Percentiles rank a stretch among this genome's conserved stretches.
Conservation (phyloP, 2,888 invertebrate genomes). For the Drosophila fungiperda region DNA sequence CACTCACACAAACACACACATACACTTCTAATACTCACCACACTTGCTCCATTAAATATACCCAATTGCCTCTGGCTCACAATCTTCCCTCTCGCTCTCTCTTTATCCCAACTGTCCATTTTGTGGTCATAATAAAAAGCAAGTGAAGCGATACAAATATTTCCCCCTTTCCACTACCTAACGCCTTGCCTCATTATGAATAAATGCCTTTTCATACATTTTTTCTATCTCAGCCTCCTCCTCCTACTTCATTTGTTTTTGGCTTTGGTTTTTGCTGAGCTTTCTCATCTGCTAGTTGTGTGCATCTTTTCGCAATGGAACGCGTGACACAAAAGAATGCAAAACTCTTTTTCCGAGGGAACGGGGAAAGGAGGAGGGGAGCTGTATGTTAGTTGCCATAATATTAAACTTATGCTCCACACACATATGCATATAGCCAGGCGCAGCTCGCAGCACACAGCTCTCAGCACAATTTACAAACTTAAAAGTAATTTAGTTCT, state of each 20-base stretch:
- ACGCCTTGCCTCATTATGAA: slow-evolving; percentile 71
- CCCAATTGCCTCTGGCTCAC: slow-evolving; percentile 44
- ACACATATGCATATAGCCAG: slow-evolving; percentile 21
- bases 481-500: slow-evolving; percentile 82
- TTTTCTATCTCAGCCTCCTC: slow-evolving; percentile 40
- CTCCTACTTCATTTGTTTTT: slow-evolving; percentile 1
- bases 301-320: slow-evolving; percentile 49
- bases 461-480: slow-evolving; percentile 73
- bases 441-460: slow-evolving; percentile 62
- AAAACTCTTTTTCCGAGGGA: slow-evolving; percentile 57
- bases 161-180: slow-evolving; percentile 54
- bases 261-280: slow-evolving; percentile 27
- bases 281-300: slow-evolving; percentile 36
- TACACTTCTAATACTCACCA: slow-evolving; percentile 8
- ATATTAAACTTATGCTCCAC: slow-evolving; percentile 66
- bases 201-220: slow-evolving; percentile 78
- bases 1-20: slow-evolving; percentile 1
- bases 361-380: background rate
- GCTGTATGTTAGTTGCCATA: slow-evolving; percentile 35
- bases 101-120: slow-evolving; percentile 8
- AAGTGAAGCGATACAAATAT: slow-evolving; percentile 53
- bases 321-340: slow-evolving; percentile 80
- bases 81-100: slow-evolving; percentile 20
- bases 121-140: slow-evolving; percentile 54
- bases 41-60: slow-evolving; percentile 36